Evolutionary conservation across 2,797 vertebrate genomes (phyloP).

Genomic region (Anguilla megastoma): DNA sequence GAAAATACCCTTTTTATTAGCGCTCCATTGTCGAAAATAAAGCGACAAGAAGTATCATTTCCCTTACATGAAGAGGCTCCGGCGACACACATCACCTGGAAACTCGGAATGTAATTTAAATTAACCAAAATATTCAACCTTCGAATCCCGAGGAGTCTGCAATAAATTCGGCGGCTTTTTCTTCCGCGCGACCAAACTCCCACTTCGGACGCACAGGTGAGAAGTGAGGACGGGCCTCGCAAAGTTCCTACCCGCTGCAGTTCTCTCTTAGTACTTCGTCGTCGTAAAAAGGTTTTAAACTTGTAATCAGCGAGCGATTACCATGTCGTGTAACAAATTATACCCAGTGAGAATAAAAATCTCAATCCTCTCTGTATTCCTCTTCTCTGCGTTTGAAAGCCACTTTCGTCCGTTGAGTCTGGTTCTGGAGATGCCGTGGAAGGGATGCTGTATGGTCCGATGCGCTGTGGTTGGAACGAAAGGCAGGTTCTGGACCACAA

Average conservation of each 20-base stretch:
- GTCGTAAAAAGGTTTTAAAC: conserved; percentile 22
- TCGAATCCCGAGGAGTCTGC: conserved; percentile 14
- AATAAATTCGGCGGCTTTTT: neutral
- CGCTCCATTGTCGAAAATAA: conserved; percentile 34
- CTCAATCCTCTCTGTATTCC: conserved; percentile 24
- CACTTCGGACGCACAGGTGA: conserved; percentile 34
- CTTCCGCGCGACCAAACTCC: conserved; percentile 24
- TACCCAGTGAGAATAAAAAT: neutral
- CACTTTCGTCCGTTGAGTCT: conserved; percentile 4
- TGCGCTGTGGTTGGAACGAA: conserved; percentile 30
- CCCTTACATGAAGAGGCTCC: conserved; percentile 28
- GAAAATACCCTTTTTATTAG: conserved; percentile 34
- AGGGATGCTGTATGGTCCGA: conserved; percentile 18
- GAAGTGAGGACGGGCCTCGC: conserved; percentile 17
- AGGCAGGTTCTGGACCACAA: conserved; percentile 31
- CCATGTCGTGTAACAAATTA: conserved; percentile 17
- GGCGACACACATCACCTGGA: conserved; percentile 35
- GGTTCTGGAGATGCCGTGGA: neutral
- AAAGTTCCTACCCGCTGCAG: conserved; percentile 18
- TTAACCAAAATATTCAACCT: conserved; percentile 12
- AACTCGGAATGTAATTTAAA: neutral
- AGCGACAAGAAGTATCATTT: conserved; percentile 36
- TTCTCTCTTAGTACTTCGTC: conserved; percentile 10
- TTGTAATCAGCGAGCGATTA: conserved; percentile 17
- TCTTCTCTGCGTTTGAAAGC: neutral